Conservation (phyloP, 2,888 invertebrate genomes). For the Rutpela maculata region DNA sequence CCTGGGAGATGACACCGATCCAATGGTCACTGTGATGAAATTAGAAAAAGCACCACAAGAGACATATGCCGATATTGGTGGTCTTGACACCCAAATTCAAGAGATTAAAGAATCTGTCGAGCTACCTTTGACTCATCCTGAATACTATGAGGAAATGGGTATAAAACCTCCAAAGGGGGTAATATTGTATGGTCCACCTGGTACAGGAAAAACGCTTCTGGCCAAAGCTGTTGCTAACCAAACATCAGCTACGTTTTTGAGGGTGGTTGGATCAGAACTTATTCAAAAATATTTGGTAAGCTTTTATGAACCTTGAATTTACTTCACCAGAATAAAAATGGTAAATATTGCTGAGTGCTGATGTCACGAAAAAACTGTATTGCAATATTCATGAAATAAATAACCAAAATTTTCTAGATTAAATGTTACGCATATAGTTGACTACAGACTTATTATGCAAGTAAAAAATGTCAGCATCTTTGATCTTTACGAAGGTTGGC, state of each 20-base stretch:
- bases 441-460: too few relatives aligned
- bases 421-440: too few relatives aligned
- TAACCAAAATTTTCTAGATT: too few relatives aligned
- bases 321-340: not conserved
- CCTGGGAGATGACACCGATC: constrained; percentile 95
- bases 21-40: constrained; percentile 99
- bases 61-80: constrained; percentile 99
- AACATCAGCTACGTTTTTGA: constrained; percentile 98
- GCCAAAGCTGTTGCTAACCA: constrained; percentile 99
- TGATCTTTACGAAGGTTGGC: too few relatives aligned
- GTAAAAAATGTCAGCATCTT: too few relatives aligned
- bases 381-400: too few relatives aligned
- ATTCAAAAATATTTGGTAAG: constrained; percentile 97
- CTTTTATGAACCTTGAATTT: not conserved
- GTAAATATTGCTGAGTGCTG: constrained; percentile 11
- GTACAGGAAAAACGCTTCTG: constrained; percentile 97
- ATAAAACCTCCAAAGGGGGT: constrained; percentile 99
- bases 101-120: constrained; percentile 99
- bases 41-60: constrained; percentile 99
- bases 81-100: constrained; percentile 97
- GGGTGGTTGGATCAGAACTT: constrained; percentile 99
- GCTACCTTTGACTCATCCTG: constrained; percentile 98
- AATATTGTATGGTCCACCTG: constrained; percentile 97
- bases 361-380: too few relatives aligned
- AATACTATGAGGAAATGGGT: constrained; percentile 99